phyloP scores from a whole-genome alignment of 2,797 vertebrate species.

The Pangasius djambal region DNA sequence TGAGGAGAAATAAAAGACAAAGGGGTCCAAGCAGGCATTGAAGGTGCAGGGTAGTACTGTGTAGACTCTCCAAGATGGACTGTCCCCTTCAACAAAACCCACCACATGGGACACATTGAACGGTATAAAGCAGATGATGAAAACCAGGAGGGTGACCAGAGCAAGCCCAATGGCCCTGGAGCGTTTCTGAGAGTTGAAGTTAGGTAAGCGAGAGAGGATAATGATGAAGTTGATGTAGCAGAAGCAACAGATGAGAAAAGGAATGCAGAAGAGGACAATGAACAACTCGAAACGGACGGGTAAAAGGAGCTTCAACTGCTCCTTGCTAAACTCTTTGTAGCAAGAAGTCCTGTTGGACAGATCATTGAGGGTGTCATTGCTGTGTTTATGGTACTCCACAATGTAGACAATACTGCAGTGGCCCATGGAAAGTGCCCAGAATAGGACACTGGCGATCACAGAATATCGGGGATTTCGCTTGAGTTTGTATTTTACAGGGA shows the following conservation, averaged over 20 bases:
- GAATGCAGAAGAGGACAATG: constrained; percentile 73
- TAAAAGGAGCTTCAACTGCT: constrained; percentile 65
- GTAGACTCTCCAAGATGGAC: constrained; percentile 66
- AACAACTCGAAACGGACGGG: constrained; percentile 71
- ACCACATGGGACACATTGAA: constrained; percentile 74
- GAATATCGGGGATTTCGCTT: constrained; percentile 58
- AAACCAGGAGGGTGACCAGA: constrained; percentile 70
- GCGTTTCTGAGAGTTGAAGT: constrained; percentile 63
- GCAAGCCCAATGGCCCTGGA: constrained; percentile 70
- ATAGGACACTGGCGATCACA: constrained; percentile 45
- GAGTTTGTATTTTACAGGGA: constrained; percentile 62
- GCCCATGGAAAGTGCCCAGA: constrained; percentile 56
- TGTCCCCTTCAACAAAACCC: constrained; percentile 63
- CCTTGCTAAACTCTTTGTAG: constrained; percentile 64
- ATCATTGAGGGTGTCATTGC: constrained; percentile 37
- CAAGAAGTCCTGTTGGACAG: constrained; percentile 49
- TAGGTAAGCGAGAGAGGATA: constrained; percentile 67
- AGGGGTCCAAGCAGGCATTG: constrained; percentile 74
- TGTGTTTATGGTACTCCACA: constrained; percentile 54
- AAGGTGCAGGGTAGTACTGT: constrained; percentile 72
- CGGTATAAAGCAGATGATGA: constrained; percentile 73
- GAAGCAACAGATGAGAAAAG: constrained; percentile 75
- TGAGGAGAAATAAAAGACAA: constrained; percentile 80
- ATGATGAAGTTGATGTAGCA: constrained; percentile 78
- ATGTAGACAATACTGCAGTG: constrained; percentile 63